Evolutionary conservation across 2,888 invertebrate species (phyloP), one percentile per base, ranked within the genome.

Genomic region (Nymphalis urticae): DNA sequence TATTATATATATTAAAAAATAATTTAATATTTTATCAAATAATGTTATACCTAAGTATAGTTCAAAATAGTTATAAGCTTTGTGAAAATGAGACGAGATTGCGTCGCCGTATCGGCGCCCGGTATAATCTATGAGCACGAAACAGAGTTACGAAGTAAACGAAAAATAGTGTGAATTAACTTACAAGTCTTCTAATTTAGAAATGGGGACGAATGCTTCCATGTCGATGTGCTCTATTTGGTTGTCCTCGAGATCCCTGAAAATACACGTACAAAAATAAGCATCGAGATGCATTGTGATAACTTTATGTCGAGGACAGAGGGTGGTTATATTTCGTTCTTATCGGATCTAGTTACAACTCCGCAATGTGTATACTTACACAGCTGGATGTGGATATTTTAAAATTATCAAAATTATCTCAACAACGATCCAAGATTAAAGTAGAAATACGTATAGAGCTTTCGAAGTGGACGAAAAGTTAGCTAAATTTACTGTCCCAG

Each of bases 181-280:
- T 96, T 93, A 98, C 96, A 98, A 91, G 86, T 98, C 97, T 87
- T 97, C 96, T 53, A 98, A 93, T 75, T 95, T 95, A 48, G 94
- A 94, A 71, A 97, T 94, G 10, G 96, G 94, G 65, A 95, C 90
- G 88, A 98, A 98, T 7, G 98, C 96, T 76, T 97, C 96, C 71
- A 95, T 95, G 88, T 98, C 96, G 76, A 98, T 97, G 79, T 94
- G 94, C 66, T 95, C 94, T 75, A 98, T 97, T 78, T 94, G 93
- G 88, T 98, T 98, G 81, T 95, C 95, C 86, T 97, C 97, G 82
- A 98, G 90, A 87, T 98, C 97, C 75, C 98, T 98, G 94, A 66
- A 93, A 93, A 71, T 48, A 62, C 48, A 60, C 21, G 42, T 53
- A 64, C 56, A 53, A 19, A 47, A 64, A 66, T 62, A 50, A 69